Conservation (phyloP, 2,888 invertebrate species). For the Therioaphis trifolii region DNA sequence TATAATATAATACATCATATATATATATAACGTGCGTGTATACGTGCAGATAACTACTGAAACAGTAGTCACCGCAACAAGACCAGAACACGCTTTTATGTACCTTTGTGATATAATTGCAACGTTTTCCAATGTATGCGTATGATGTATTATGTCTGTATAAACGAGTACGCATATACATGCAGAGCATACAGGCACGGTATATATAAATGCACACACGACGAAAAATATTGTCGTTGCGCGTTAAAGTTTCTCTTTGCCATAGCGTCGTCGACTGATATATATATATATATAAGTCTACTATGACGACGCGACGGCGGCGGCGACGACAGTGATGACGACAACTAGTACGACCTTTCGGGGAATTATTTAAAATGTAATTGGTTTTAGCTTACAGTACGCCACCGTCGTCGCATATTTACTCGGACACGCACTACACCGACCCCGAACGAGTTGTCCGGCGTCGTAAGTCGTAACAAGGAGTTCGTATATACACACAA, state of each 20-base stretch:
- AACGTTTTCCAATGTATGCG: neutral
- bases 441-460: neutral
- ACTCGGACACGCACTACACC: neutral
- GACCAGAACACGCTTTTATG: neutral
- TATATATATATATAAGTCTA: too few species aligned
- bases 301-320: too few species aligned
- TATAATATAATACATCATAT: too few species aligned
- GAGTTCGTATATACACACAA: constrained; percentile 26
- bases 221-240: neutral
- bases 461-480: neutral
- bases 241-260: constrained; percentile 35
- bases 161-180: neutral
- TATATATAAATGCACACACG: neutral
- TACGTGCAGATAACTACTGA: neutral
- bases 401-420: neutral
- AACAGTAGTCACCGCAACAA: neutral
- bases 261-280: too few species aligned
- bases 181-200: neutral
- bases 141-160: too few species aligned
- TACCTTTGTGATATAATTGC: constrained; percentile 2
- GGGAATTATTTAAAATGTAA: neutral
- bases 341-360: constrained; percentile 26
- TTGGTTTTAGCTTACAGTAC: constrained; percentile 8
- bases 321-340: too few species aligned
- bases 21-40: too few species aligned